phyloP scores from a whole-genome alignment of 2,797 vertebrate genomes.

The Siniperca scherzeri region DNA sequence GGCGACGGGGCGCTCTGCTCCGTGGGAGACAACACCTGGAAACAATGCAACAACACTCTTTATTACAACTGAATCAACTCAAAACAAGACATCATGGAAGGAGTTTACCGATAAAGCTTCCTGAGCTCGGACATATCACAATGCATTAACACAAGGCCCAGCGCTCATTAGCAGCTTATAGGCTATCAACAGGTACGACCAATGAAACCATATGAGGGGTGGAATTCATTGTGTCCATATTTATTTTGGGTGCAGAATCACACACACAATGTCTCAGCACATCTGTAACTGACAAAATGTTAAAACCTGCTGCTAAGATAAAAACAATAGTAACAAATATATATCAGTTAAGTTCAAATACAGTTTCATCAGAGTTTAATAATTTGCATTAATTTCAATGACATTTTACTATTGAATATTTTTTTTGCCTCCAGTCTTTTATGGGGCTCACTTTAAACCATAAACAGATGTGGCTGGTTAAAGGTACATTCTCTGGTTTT shows the following conservation, averaged over 20 bases:
- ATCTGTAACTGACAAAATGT: not conserved
- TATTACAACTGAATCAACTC: not conserved
- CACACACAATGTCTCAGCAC: not conserved
- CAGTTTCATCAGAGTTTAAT: not conserved
- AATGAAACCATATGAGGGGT: constrained; percentile 2
- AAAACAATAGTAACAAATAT: not conserved
- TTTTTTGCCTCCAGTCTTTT: not conserved
- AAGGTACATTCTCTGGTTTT: not conserved
- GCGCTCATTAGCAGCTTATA: not conserved
- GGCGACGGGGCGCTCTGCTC: constrained; percentile 58
- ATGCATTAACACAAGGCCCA: not conserved
- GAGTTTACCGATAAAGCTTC: not conserved
- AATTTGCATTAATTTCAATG: not conserved
- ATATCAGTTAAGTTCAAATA: not conserved
- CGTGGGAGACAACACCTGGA: constrained; percentile 68
- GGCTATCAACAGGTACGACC: not conserved
- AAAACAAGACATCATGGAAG: not conserved
- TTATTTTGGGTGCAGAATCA: not conserved
- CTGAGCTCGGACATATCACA: not conserved
- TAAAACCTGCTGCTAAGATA: not conserved
- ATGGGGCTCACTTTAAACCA: not conserved
- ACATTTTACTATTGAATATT: not conserved
- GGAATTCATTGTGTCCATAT: not conserved
- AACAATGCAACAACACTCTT: constrained; percentile 29
- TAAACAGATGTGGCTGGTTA: not conserved